Percentiles rank a stretch among this genome's conserved stretches.
Conservation (phyloP, 2,888 invertebrate genomes). For the Drosophila birchii region DNA sequence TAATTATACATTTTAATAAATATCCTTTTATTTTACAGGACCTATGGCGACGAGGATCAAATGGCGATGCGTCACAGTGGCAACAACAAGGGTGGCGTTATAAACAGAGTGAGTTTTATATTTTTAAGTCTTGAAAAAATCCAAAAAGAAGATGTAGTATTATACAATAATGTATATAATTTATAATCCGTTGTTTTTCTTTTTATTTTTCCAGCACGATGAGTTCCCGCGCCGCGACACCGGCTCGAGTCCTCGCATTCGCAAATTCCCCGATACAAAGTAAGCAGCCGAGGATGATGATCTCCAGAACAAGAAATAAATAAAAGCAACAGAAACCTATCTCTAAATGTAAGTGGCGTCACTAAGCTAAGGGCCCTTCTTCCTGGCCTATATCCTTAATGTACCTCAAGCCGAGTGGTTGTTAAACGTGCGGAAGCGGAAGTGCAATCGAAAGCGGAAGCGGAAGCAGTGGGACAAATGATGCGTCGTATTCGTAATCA, state of each 20-base stretch:
- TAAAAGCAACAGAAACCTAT: slow-evolving; percentile 4
- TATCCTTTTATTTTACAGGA: slow-evolving; percentile 81
- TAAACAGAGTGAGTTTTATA: slow-evolving; percentile 61
- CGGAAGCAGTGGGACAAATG: slow-evolving; percentile 6
- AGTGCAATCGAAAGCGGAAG: slow-evolving; percentile 2
- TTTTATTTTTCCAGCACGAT: slow-evolving; percentile 47
- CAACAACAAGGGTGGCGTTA: slow-evolving; percentile 31
- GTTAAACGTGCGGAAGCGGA: slow-evolving; percentile 53
- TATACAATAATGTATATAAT: not conserved
- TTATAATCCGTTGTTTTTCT: not conserved
- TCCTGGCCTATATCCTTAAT: slow-evolving; percentile 70
- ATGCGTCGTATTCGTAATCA: slow-evolving; percentile 1
- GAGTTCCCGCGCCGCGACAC: slow-evolving; percentile 83
- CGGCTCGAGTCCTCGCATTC: slow-evolving; percentile 76
- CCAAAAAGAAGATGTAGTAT: not conserved
- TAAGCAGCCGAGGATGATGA: slow-evolving; percentile 42
- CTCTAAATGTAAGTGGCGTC: slow-evolving; percentile 37
- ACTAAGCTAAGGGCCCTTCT: slow-evolving; percentile 42
- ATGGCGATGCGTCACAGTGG: slow-evolving; percentile 50
- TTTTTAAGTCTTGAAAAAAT: not conserved
- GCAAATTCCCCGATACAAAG: slow-evolving; percentile 81
- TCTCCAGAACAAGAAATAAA: slow-evolving; percentile 39
- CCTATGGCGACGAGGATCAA: slow-evolving; percentile 80
- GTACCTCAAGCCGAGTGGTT: slow-evolving; percentile 78
- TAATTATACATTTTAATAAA: not conserved